phyloP scores from a whole-genome alignment of 2,113 vertebrate genomes.

The Rutilus rutilus region DNA sequence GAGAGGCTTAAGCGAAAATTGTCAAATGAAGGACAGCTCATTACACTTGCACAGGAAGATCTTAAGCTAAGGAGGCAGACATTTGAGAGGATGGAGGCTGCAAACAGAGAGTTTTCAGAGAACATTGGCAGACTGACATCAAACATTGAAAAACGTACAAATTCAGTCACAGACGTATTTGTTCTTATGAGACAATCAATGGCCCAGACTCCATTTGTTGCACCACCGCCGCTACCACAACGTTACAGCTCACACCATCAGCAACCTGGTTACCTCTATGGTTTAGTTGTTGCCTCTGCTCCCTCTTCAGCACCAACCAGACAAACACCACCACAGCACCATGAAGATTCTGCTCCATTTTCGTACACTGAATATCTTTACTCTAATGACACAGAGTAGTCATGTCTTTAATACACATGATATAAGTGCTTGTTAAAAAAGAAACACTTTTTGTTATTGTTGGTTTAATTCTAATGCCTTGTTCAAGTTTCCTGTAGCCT shows the following conservation, averaged over 20 bases:
- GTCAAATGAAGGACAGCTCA: too few species aligned
- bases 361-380: neutral
- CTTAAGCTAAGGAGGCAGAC: too few species aligned
- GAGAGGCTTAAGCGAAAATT: too few species aligned
- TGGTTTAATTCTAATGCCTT: neutral
- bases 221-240: neutral
- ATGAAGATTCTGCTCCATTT: neutral
- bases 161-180: neutral
- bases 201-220: neutral
- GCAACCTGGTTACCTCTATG: neutral
- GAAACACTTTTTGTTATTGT: neutral
- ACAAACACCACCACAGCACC: neutral
- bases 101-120: neutral
- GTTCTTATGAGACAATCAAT: neutral
- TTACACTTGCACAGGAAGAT: too few species aligned
- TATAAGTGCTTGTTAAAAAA: neutral
- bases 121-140: neutral
- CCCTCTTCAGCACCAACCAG: neutral
- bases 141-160: neutral
- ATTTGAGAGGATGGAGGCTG: neutral
- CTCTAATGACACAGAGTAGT: neutral
- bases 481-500: neutral
- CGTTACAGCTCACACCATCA: neutral
- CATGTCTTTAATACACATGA: neutral
- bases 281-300: neutral